Percentiles rank a stretch among this genome's conserved stretches.
phyloP scores from a whole-genome alignment of 35 echinoderm and acorn worm species.

The Anneissia japonica region DNA sequence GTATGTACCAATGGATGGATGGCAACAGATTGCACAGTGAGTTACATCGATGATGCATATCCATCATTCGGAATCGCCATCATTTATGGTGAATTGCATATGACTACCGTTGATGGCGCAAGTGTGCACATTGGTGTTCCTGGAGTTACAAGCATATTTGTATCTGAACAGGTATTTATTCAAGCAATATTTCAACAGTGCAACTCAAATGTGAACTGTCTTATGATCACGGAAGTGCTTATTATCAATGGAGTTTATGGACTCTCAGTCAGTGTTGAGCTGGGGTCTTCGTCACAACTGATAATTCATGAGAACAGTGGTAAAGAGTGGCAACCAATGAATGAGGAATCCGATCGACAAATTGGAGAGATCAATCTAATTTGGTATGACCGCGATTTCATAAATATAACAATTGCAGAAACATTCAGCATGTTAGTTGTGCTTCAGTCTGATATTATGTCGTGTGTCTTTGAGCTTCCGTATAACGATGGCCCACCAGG shows the following conservation, averaged over 20 bases:
- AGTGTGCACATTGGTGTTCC: constrained; percentile 1
- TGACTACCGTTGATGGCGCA: neutral
- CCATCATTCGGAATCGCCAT: constrained; percentile 6
- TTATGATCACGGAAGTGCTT: neutral
- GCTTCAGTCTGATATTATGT: neutral
- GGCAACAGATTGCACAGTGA: neutral
- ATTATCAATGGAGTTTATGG: neutral
- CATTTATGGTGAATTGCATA: constrained; percentile 1
- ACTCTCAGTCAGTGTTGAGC: neutral
- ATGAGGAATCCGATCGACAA: no score
- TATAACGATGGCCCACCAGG: neutral
- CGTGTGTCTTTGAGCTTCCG: neutral
- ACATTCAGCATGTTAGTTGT: neutral
- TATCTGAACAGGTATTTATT: neutral
- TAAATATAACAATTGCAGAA: neutral
- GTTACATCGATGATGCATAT: neutral
- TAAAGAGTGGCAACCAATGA: neutral
- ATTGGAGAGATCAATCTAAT: neutral
- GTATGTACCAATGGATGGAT: neutral
- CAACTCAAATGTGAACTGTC: neutral
- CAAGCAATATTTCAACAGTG: constrained; percentile 1
- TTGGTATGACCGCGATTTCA: neutral
- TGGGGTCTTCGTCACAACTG: neutral
- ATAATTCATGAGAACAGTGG: neutral
- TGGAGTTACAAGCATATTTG: neutral